Evolutionary conservation across 2,888 invertebrate species (phyloP).

Genomic region (Adelognathus sp.): DNA sequence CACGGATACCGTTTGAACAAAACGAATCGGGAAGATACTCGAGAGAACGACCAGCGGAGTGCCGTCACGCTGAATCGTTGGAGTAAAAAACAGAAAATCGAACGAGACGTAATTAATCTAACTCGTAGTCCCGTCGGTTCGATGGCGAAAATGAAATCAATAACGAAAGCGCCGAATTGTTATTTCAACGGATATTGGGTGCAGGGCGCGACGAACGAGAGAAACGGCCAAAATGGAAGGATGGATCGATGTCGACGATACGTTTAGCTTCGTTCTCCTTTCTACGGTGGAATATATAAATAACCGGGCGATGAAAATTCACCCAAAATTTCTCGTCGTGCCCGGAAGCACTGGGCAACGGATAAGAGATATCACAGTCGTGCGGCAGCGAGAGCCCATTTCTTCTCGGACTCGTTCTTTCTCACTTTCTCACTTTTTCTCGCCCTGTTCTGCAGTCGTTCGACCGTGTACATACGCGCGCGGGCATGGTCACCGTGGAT

Average conservation of each 20-base stretch:
- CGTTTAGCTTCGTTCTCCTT: neutral
- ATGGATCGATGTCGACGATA: neutral
- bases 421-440: neutral
- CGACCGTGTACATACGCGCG: neutral
- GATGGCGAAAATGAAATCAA: neutral
- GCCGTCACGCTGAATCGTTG: neutral
- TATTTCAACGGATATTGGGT: neutral
- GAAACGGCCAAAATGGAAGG: neutral
- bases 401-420: neutral
- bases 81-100: neutral
- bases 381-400: neutral
- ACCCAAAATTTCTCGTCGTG: neutral
- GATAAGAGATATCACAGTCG: neutral
- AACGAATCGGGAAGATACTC: neutral
- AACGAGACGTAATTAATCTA: neutral
- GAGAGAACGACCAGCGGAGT: neutral
- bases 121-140: neutral
- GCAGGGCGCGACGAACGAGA: neutral
- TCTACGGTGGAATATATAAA: neutral
- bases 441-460: neutral
- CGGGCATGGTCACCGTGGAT: neutral
- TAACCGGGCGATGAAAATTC: neutral
- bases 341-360: neutral
- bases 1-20: neutral
- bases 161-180: conserved; percentile 1